phyloP scores from a whole-genome alignment of 1,140 invertebrate species.

The Drosophila cardini region DNA sequence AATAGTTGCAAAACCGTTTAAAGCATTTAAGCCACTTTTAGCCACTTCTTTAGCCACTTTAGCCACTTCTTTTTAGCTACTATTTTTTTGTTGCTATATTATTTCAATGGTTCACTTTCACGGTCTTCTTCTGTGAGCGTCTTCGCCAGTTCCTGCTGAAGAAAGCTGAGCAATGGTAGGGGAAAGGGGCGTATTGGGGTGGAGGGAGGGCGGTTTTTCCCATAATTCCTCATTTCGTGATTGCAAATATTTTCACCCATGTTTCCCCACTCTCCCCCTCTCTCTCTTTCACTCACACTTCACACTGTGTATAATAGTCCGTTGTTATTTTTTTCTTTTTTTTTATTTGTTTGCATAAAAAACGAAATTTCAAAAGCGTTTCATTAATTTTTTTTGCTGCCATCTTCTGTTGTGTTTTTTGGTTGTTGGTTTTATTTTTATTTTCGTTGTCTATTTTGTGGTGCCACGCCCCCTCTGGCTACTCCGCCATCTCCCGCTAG shows the following conservation, averaged over 20 bases:
- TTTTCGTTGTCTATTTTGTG: slow-evolving; percentile 30
- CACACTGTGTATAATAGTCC: slow-evolving; percentile 15
- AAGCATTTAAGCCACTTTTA: slow-evolving; percentile 9
- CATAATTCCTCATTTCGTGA: slow-evolving; percentile 49
- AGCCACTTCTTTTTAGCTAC: slow-evolving; percentile 2
- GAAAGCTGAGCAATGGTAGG: no score
- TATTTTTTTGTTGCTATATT: not conserved
- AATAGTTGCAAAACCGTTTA: no score
- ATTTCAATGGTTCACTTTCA: slow-evolving; percentile 31
- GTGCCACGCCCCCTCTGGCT: slow-evolving; percentile 6
- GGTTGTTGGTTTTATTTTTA: slow-evolving; percentile 24
- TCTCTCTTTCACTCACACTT: not conserved
- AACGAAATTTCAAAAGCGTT: slow-evolving; percentile 70
- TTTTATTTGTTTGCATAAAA: slow-evolving; percentile 63
- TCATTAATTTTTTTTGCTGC: slow-evolving; percentile 64
- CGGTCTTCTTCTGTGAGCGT: slow-evolving; percentile 25
- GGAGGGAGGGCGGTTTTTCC: slow-evolving; percentile 19
- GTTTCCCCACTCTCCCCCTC: slow-evolving; percentile 6
- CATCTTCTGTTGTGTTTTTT: slow-evolving; percentile 31
- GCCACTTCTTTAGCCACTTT: slow-evolving; percentile 16
- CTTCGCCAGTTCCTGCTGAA: slow-evolving; percentile 16
- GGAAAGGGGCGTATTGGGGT: not conserved
- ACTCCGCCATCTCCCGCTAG: not conserved
- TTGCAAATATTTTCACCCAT: slow-evolving; percentile 50
- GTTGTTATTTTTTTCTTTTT: slow-evolving; percentile 35